phyloP scores from a whole-genome alignment of 2,113 vertebrate genomes.

The Pseudorhombus dupliciocellatus region DNA sequence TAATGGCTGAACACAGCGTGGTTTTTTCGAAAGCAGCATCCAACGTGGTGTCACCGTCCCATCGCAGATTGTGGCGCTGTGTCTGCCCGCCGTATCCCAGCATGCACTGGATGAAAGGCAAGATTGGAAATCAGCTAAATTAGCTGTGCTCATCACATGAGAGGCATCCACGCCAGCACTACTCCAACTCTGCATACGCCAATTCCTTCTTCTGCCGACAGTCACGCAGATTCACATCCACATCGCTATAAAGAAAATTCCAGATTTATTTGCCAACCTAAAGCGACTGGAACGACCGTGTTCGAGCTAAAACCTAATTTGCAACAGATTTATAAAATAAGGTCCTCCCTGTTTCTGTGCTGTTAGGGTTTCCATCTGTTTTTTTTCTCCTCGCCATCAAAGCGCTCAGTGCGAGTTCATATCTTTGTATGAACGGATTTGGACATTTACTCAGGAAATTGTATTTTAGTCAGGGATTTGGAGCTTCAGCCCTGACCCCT shows the following conservation, averaged over 20 bases:
- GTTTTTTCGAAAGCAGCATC: background rate
- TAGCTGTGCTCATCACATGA: background rate
- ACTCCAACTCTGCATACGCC: background rate
- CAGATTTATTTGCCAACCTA: background rate
- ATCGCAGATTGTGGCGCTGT: background rate
- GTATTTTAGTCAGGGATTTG: slow-evolving; percentile 15
- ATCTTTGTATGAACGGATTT: slow-evolving; percentile 6
- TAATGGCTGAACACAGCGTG: too few relatives aligned
- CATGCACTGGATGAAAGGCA: background rate
- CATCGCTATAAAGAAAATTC: background rate
- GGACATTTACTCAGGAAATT: slow-evolving; percentile 39
- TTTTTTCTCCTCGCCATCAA: background rate
- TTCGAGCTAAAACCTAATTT: background rate
- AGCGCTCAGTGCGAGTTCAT: background rate
- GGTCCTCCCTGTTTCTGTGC: background rate
- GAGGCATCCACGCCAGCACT: background rate
- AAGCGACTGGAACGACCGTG: background rate
- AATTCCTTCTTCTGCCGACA: background rate
- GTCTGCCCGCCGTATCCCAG: background rate
- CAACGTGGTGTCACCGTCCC: background rate
- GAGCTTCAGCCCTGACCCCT: slow-evolving; percentile 12
- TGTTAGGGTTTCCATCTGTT: slow-evolving; percentile 6
- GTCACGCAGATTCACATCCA: background rate
- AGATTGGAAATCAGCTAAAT: background rate
- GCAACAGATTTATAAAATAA: background rate